Evolutionary conservation across 2,888 invertebrate genomes (phyloP), one percentile per base, ranked within the genome.

Genomic region (Nomada fabriciana): DNA sequence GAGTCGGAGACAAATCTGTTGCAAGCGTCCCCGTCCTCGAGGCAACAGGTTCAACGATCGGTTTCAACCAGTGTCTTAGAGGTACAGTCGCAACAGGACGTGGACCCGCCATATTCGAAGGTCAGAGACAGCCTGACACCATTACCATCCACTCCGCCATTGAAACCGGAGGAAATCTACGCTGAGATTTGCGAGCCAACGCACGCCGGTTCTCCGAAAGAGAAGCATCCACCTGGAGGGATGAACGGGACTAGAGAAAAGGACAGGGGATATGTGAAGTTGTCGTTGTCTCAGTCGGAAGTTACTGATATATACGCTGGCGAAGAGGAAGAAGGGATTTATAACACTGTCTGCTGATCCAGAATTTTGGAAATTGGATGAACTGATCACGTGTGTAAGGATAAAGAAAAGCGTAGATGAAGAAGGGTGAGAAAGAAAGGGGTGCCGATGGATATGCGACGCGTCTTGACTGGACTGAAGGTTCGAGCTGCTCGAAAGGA

Each of bases 331-430:
- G 94, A 94, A 68, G 91, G 91, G 18, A 93, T 93, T 82, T 94
- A 94, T 80, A 94, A 94, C 82, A 94, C 94, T 25, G 94, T 94
- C 73, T 94, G 93, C 84, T 94, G 90, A 94, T 76, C 25, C 50
- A 52, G 29, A 47, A 47, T 36, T 10, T 15, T 52, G 63, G 23
- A 42, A 52, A 36, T 60, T 65, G n/a, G 11, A 23, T 13, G 1
- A 18, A 11, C 7, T 7, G 13, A 36, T 29, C n/a, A 20, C 0
- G 50, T 42, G 43, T 36, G 29, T 47, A 25, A 20, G 29, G 13
- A 50, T 1, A 5, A 64, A n/a, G n/a, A 13, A 25, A 15, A 53
- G 15, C 36, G 15, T 13, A 13, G 13, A 13, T 23, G 55, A 2
- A 1, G 3, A 23, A 55, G 13, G 13, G 36, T 7, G 36, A 36